A percentile compares a stretch with the other conserved stretches of the same genome.
Conservation (phyloP, 2,113 vertebrate genomes). For the Vombatus ursinus region DNA sequence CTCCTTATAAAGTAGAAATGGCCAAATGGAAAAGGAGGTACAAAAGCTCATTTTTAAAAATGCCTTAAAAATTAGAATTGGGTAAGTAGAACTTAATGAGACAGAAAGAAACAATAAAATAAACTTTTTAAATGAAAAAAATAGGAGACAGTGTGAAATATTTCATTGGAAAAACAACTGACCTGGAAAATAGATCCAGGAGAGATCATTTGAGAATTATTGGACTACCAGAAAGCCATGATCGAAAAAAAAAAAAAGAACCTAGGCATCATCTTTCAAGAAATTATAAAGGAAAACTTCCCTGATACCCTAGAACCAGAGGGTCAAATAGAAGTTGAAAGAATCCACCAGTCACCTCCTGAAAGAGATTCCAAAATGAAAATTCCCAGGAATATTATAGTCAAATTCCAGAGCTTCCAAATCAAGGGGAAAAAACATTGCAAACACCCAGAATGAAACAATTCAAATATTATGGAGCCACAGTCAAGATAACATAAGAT, state of each 20-base stretch:
- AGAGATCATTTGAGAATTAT: background rate
- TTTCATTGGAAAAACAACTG: background rate
- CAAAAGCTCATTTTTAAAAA: no score
- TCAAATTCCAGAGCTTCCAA: background rate
- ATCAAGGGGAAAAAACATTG: background rate
- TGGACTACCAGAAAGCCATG: background rate
- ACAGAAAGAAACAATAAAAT: no score
- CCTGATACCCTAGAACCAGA: background rate
- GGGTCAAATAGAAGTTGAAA: background rate
- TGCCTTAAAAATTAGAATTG: no score
- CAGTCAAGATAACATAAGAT: no score
- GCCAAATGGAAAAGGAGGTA: no score
- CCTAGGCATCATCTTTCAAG: background rate
- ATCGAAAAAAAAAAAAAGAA: background rate
- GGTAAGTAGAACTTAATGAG: no score
- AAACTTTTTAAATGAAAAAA: no score
- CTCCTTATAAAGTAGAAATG: no score
- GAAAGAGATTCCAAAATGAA: background rate
- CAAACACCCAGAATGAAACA: background rate
- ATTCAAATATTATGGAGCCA: no score
- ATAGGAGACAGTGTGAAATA: no score
- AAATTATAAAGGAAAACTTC: background rate
- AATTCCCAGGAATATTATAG: background rate
- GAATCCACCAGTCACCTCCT: background rate
- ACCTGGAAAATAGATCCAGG: background rate